Conservation (phyloP, 2,888 invertebrate genomes). For the Harmothoe impar region DNA sequence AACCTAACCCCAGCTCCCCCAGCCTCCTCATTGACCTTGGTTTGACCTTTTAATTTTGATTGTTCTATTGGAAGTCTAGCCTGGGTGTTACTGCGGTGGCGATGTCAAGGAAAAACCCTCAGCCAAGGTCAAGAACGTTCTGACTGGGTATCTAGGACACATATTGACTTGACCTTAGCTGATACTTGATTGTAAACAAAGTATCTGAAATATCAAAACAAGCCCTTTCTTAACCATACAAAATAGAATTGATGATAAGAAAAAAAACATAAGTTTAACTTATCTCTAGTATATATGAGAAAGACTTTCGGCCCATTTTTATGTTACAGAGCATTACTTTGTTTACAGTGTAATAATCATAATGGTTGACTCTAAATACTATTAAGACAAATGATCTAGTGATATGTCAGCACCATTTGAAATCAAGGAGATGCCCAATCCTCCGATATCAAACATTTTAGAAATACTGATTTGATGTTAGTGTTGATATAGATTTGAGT, state of each 20-base stretch:
- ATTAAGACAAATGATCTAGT: too few species aligned
- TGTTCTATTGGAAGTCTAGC: slow-evolving; percentile 15
- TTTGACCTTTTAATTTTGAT: slow-evolving; percentile 1
- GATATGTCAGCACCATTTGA: not conserved
- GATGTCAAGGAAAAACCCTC: not conserved
- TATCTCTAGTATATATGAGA: too few species aligned
- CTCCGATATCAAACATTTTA: not conserved
- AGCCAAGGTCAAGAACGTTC: not conserved
- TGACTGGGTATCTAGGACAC: not conserved
- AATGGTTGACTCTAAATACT: too few species aligned
- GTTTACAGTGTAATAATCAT: too few species aligned
- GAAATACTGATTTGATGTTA: not conserved
- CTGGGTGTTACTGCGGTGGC: slow-evolving; percentile 21
- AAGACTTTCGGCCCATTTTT: too few species aligned
- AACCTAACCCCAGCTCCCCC: slow-evolving; percentile 12
- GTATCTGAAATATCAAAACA: not conserved
- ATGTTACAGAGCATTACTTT: too few species aligned
- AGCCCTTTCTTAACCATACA: too few species aligned
- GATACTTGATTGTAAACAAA: not conserved
- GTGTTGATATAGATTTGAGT: not conserved
- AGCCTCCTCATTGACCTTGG: slow-evolving; percentile 6
- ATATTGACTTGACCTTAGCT: not conserved
- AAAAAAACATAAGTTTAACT: too few species aligned
- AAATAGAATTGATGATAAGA: too few species aligned
- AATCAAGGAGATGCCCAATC: not conserved